Percentiles rank a stretch among this genome's conserved stretches.
phyloP scores from a whole-genome alignment of 2,888 invertebrate genomes.

The Phrixothrix hirtus region DNA sequence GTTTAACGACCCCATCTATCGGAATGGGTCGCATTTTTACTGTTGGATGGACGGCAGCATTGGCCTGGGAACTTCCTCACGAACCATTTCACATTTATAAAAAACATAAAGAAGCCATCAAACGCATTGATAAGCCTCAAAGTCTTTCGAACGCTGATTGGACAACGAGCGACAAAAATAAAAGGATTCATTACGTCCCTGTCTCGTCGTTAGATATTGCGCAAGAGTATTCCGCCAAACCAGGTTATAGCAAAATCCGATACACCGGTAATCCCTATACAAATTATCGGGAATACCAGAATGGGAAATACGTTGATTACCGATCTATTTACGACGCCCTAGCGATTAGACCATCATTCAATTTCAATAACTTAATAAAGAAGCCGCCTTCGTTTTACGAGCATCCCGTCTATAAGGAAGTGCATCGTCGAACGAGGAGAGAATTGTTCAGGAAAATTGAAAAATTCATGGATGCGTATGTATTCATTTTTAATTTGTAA shows the following conservation, averaged over 20 bases:
- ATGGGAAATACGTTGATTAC: constrained; percentile 29
- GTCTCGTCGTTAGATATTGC: not conserved
- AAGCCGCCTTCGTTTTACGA: constrained; percentile 21
- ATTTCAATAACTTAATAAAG: constrained; percentile 23
- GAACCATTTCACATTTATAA: constrained; percentile 55
- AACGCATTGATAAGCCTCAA: constrained; percentile 28
- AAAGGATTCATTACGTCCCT: constrained; percentile 20
- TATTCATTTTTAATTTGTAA: constrained; percentile 34
- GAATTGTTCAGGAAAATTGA: constrained; percentile 67
- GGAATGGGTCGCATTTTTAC: constrained; percentile 64
- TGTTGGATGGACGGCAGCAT: constrained; percentile 72
- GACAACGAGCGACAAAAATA: constrained; percentile 32
- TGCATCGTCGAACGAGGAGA: constrained; percentile 65
- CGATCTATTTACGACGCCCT: constrained; percentile 27
- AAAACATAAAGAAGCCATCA: constrained; percentile 22
- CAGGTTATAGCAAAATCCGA: constrained; percentile 21
- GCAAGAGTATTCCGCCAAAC: constrained; percentile 15
- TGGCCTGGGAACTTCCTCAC: constrained; percentile 77
- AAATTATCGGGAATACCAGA: constrained; percentile 21
- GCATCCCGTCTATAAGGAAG: constrained; percentile 48
- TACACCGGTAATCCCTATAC: constrained; percentile 20
- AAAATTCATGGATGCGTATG: constrained; percentile 66
- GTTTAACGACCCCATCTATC: constrained; percentile 61
- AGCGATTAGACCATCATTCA: constrained; percentile 17
- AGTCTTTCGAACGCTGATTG: constrained; percentile 35